Base-by-base conservation (phyloP, 2,797 vertebrate species). In the Acanthurus tractus region DNA sequence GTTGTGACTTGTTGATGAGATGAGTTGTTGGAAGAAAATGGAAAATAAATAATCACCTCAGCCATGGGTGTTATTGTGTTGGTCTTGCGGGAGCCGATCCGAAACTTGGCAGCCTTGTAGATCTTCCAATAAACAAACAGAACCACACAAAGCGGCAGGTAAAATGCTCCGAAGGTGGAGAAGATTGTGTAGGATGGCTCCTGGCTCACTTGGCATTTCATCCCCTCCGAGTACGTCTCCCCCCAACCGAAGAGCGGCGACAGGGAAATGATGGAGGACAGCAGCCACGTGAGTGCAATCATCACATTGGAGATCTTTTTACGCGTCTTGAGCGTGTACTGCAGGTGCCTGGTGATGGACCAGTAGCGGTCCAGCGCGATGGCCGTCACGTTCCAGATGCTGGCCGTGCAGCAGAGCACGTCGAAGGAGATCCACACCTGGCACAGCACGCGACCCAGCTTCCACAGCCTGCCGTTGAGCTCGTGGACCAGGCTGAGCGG, bases 41-140 rank as follows among this genome's bases (percentile, higher is more conserved):
- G 6, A 74, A 71, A 54, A 58, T 18, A 1, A 36, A 78, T 81
- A 70, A 94, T 93, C 29, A 94, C 95, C 87, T 96, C 96, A 1
- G 96, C 94, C 84, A 96, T 88, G 0, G 98, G 98, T 0, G 95
- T 97, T 93, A 99, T 96, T 74, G 97, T 97, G 86, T 98, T 99
- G 77, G 86, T 95, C 92, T 97, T 98, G 67, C 94, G 93, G 52
- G 96, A 96, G 4, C 97, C 97, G 4, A 98, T 96, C 36, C 97
- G 96, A 83, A 98, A 96, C 89, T 96, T 98, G 80, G 98, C 97
- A 0, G 98, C 98, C 91, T 96, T 97, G 95, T 99, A 99, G 92
- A 99, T 98, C 94, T 97, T 97, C 97, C 98, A 99, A 81, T 99
- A 99, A 38, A 99, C 98, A 59, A 99, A 99, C 1, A 99, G 96